Percentiles rank a stretch among this genome's conserved stretches.
These are phyloP conservation scores for Anoura caudifer DNA, from an alignment of 2,113 vertebrate species.

Conservation along the genomic window DNA sequence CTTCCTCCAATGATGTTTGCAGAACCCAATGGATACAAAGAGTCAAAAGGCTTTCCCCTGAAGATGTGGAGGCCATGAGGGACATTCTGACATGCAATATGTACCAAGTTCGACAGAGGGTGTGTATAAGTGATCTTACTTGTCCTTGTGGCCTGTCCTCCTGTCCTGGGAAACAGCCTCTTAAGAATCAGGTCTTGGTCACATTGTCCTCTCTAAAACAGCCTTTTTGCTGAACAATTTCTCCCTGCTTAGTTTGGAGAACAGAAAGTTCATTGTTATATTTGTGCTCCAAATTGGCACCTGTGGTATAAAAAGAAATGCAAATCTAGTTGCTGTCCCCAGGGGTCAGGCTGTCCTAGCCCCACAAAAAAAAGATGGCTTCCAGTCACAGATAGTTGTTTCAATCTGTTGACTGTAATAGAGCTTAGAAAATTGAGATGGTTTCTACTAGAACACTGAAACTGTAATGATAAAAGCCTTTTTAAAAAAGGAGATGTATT, in stretches of 20 bases:
- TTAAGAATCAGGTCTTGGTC: not conserved
- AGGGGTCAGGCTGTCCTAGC: constrained; percentile 77
- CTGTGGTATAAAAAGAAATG: not conserved
- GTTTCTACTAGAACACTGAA: not conserved
- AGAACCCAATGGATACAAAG: constrained; percentile 75
- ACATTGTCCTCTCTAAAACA: not conserved
- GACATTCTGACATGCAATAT: constrained; percentile 91
- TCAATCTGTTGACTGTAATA: not conserved
- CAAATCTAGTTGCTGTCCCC: constrained; percentile 36
- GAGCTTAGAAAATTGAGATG: not conserved
- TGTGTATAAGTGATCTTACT: constrained; percentile 65
- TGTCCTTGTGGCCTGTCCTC: not conserved
- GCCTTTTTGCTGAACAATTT: not conserved
- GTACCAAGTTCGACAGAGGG: constrained; percentile 93
- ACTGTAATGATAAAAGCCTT: not conserved
- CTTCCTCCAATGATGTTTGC: constrained; percentile 50
- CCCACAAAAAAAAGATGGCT: not conserved
- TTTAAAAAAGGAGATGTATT: not conserved
- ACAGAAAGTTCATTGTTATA: not conserved
- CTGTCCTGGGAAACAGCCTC: not conserved
- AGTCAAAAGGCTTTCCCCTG: constrained; percentile 78
- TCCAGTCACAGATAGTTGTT: rapidly evolving
- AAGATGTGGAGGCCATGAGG: constrained; percentile 89
- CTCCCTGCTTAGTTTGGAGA: not conserved
- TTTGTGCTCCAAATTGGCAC: not conserved